Evolutionary conservation across 1,140 invertebrate species (phyloP).

Genomic region (Drosophila jambulina): DNA sequence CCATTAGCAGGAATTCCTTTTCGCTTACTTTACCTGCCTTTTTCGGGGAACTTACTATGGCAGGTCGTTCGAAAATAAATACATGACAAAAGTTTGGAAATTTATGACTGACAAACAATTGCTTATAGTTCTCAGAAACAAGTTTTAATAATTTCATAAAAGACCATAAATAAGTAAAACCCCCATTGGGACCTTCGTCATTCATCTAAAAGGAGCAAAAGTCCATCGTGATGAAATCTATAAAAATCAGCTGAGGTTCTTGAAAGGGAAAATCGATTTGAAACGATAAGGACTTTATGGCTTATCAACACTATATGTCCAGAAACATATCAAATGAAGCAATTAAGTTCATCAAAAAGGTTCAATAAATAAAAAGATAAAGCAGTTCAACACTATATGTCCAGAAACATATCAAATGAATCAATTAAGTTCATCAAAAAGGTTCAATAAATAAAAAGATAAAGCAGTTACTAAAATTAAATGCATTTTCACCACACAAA

Average conservation of each 20-base stretch:
- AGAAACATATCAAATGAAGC: no score
- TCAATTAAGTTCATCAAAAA: no score
- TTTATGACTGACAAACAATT: not conserved
- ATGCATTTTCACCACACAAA: not conserved
- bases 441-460: no score
- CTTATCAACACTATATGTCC: not conserved
- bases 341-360: no score
- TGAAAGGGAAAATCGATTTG: not conserved
- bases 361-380: no score
- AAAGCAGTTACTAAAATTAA: not conserved
- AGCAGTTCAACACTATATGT: no score
- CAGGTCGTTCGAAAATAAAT: not conserved
- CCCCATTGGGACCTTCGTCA: not conserved
- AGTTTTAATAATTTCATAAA: not conserved
- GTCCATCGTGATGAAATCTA: constrained; percentile 1
- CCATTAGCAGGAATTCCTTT: no score
- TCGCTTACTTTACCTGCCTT: not conserved
- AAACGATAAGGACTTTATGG: constrained; percentile 6
- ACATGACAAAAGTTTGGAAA: not conserved
- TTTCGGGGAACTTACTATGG: not conserved
- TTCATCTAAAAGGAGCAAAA: not conserved
- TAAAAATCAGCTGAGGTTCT: constrained; percentile 1
- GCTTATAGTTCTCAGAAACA: not conserved
- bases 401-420: no score
- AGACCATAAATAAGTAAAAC: not conserved